Percentiles rank a stretch among this genome's conserved stretches.
Evolutionary conservation across 2,797 vertebrate species (phyloP).

Genomic region (Propithecus perrieri): DNA sequence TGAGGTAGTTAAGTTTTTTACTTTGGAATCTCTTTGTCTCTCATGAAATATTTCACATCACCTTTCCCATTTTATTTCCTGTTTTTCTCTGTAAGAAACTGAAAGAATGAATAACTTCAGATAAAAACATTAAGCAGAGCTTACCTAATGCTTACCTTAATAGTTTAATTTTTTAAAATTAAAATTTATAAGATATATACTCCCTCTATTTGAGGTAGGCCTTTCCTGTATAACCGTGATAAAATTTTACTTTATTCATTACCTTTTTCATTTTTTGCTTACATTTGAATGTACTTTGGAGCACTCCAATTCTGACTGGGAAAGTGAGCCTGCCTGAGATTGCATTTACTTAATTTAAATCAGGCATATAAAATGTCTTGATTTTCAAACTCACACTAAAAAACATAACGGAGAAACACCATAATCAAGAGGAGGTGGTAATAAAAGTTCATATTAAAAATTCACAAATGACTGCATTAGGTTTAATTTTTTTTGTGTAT

Average conservation of each 20-base stretch:
- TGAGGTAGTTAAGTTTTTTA: neutral
- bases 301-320: neutral
- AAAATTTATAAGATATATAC: neutral
- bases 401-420: neutral
- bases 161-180: neutral
- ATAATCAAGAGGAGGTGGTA: neutral
- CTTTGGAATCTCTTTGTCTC: neutral
- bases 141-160: neutral
- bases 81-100: neutral
- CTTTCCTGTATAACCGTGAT: neutral
- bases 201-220: neutral
- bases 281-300: neutral
- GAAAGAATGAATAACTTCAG: neutral
- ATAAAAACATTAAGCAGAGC: neutral
- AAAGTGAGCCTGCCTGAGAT: neutral
- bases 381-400: neutral
- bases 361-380: neutral
- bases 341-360: neutral
- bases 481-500: neutral
- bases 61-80: neutral
- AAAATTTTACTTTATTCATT: neutral
- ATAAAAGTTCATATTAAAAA: constrained; percentile 14
- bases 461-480: neutral
- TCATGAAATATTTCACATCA: neutral
- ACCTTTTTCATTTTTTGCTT: neutral